Evolutionary conservation across 2,888 invertebrate genomes (phyloP).

Genomic region (Desoria tigrina): DNA sequence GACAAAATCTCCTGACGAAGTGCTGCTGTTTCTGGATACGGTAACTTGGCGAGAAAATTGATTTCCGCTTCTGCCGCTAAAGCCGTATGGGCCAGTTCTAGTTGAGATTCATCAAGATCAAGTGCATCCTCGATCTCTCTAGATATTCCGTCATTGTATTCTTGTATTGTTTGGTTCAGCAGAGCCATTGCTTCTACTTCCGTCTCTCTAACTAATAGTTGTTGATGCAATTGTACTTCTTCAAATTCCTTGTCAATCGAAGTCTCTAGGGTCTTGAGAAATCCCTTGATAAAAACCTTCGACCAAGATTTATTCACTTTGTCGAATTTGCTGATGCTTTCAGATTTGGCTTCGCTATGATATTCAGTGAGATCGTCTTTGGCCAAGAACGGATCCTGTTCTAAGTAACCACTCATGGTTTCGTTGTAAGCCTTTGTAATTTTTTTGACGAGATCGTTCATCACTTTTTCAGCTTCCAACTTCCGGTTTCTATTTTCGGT

Average conservation of each 20-base stretch:
- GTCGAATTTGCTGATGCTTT: background rate
- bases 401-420: background rate
- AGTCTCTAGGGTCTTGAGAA: background rate
- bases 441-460: background rate
- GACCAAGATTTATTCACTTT: constrained; percentile 12
- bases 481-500: constrained; percentile 9
- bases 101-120: too few species aligned
- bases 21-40: too few species aligned
- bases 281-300: background rate
- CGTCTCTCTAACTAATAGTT: background rate
- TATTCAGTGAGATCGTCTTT: constrained; percentile 14
- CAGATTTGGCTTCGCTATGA: background rate
- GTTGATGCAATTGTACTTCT: background rate
- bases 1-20: too few species aligned
- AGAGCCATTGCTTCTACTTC: background rate
- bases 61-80: too few species aligned
- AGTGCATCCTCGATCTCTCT: background rate
- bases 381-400: constrained; percentile 8
- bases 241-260: constrained; percentile 9
- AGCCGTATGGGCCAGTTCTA: too few species aligned
- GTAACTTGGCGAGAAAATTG: too few species aligned
- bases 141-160: background rate
- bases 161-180: background rate
- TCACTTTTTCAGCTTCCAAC: constrained; percentile 9
- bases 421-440: background rate